phyloP scores from a whole-genome alignment of 2,113 vertebrate genomes.

The Macquaria ambigua region DNA sequence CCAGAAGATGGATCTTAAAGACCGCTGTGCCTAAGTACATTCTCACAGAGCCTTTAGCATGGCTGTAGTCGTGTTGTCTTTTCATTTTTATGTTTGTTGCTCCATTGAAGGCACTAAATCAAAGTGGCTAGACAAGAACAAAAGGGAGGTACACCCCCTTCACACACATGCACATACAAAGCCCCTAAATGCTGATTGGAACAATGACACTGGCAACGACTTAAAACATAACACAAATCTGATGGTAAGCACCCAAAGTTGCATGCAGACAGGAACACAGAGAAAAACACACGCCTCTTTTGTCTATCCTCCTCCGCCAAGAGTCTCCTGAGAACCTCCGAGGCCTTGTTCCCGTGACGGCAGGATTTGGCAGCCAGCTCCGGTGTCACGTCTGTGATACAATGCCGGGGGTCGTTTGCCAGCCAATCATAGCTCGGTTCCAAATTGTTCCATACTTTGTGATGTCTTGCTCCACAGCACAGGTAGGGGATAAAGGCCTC shows the following conservation, averaged over 20 bases:
- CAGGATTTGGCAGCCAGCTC: slow-evolving; percentile 54
- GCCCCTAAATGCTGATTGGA: slow-evolving; percentile 4
- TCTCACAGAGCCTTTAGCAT: not conserved
- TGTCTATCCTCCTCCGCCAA: slow-evolving; percentile 27
- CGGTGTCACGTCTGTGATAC: slow-evolving; percentile 31
- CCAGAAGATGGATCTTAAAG: too few species aligned
- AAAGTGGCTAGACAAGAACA: slow-evolving; percentile 32
- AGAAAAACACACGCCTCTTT: slow-evolving; percentile 21
- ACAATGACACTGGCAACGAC: slow-evolving; percentile 10
- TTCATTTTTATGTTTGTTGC: not conserved
- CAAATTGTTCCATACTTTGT: slow-evolving; percentile 66
- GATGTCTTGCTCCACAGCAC: slow-evolving; percentile 63
- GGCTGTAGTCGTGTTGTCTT: not conserved
- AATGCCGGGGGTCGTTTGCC: slow-evolving; percentile 47
- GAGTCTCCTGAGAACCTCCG: slow-evolving; percentile 38
- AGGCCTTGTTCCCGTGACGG: slow-evolving; percentile 45
- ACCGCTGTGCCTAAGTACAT: not conserved
- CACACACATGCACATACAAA: not conserved
- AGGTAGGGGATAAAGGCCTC: slow-evolving; percentile 43
- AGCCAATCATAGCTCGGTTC: slow-evolving; percentile 59
- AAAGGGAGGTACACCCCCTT: slow-evolving; percentile 4
- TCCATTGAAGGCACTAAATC: slow-evolving; percentile 15
- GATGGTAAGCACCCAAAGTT: not conserved
- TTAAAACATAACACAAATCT: slow-evolving; percentile 32
- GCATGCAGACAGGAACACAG: slow-evolving; percentile 15